Evolutionary conservation across 2,797 vertebrate species (phyloP).

Genomic region (Tympanoctomys barrerae): DNA sequence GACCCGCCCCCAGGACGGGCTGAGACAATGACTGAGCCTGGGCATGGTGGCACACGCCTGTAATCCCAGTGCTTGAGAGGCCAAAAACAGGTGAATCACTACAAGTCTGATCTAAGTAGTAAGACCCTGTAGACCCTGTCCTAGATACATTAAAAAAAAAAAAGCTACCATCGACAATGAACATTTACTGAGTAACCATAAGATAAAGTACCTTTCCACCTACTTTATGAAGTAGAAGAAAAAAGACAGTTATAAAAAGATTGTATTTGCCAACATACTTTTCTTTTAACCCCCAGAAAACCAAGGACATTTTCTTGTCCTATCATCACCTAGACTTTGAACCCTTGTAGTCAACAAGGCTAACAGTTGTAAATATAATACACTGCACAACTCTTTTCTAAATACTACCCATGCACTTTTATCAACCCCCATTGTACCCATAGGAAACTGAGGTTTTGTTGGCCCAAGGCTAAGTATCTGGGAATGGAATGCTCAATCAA

Average conservation of each 20-base stretch:
- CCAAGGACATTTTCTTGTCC: neutral
- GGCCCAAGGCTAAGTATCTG: neutral
- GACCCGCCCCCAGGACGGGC: too few relatives aligned
- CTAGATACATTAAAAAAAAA: too few relatives aligned
- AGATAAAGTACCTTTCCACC: neutral
- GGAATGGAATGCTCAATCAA: neutral
- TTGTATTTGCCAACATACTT: constrained; percentile 1
- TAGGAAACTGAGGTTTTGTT: neutral
- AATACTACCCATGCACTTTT: neutral
- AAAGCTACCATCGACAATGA: too few relatives aligned
- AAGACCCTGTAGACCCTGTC: too few relatives aligned
- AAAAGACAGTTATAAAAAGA: neutral
- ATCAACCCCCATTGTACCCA: neutral
- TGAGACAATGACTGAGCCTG: too few relatives aligned
- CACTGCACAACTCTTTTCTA: neutral
- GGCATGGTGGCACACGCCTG: too few relatives aligned
- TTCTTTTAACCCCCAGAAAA: neutral
- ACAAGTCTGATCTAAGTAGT: too few relatives aligned
- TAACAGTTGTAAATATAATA: neutral
- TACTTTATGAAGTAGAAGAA: neutral
- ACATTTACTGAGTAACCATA: too few relatives aligned
- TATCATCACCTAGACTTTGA: neutral
- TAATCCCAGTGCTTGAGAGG: too few relatives aligned
- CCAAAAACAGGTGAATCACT: too few relatives aligned
- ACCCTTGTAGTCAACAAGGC: neutral